These are phyloP conservation scores for Camponotus vicinus DNA, from an alignment of 1,140 invertebrate genomes.

Conservation along the genomic window DNA sequence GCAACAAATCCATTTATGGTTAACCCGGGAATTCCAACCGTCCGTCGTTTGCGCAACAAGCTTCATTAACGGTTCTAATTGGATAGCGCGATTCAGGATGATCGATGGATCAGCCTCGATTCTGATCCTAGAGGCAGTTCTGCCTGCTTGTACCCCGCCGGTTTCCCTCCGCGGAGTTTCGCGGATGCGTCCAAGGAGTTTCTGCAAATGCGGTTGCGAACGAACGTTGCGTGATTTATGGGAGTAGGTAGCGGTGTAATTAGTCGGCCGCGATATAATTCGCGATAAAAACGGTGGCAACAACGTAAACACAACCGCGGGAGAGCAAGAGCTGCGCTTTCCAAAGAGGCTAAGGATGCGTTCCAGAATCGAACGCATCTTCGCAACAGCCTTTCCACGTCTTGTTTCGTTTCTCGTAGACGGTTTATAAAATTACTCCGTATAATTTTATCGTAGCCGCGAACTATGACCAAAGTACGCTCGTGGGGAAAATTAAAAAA, in stretches of 20 bases:
- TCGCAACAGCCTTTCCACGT: no score
- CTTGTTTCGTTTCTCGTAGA: no score
- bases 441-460: background rate
- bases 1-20: conserved; percentile 38
- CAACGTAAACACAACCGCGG: conserved; percentile 34
- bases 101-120: conserved; percentile 44
- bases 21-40: background rate
- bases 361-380: no score
- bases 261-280: conserved; percentile 49
- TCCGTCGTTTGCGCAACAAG: conserved; percentile 16
- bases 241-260: conserved; percentile 41
- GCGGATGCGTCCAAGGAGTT: background rate
- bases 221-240: conserved; percentile 41
- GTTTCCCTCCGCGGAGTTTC: background rate
- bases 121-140: conserved; percentile 32
- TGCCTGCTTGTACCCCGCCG: background rate
- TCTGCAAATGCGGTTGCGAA: conserved; percentile 21
- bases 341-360: no score
- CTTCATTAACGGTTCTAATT: conserved; percentile 49
- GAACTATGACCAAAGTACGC: background rate
- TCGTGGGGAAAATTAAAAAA: no score
- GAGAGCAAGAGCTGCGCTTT: background rate
- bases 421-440: background rate
- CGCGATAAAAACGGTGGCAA: conserved; percentile 54
- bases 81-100: conserved; percentile 29